Percentiles rank a stretch among this genome's conserved stretches.
phyloP scores from a whole-genome alignment of 2,888 invertebrate species.

The Unio pictorum region DNA sequence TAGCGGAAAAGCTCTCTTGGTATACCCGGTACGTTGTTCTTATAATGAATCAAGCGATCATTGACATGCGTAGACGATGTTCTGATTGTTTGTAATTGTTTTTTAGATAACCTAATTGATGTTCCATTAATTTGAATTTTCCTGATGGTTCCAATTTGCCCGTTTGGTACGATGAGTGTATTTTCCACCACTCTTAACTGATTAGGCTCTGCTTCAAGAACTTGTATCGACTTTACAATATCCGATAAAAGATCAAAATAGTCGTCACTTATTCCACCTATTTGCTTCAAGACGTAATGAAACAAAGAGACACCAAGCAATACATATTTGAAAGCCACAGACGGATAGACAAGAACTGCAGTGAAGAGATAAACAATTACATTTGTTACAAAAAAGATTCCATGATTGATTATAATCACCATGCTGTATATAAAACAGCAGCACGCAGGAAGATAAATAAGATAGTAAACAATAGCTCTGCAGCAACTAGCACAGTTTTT shows the following conservation, averaged over 20 bases:
- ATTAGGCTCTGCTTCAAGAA: slow-evolving; percentile 6
- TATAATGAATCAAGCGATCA: neutral
- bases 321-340: slow-evolving; percentile 17
- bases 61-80: no score
- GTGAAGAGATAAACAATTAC: slow-evolving; percentile 15
- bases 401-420: slow-evolving; percentile 2
- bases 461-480: neutral
- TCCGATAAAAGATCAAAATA: slow-evolving; percentile 21
- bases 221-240: slow-evolving; percentile 6
- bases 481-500: no score
- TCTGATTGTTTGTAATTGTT: no score
- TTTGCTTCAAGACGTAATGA: slow-evolving; percentile 16
- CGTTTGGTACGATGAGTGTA: slow-evolving; percentile 6
- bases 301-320: slow-evolving; percentile 13
- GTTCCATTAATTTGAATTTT: no score
- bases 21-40: slow-evolving; percentile 13
- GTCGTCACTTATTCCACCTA: slow-evolving; percentile 7
- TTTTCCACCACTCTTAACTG: slow-evolving; percentile 3
- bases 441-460: no score
- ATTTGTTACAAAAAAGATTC: slow-evolving; percentile 15
- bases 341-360: slow-evolving; percentile 17
- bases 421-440: neutral
- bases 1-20: slow-evolving; percentile 9
- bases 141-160: no score
- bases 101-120: no score